Conservation (phyloP, 2,888 invertebrate genomes). For the Argyresthia albistria region DNA sequence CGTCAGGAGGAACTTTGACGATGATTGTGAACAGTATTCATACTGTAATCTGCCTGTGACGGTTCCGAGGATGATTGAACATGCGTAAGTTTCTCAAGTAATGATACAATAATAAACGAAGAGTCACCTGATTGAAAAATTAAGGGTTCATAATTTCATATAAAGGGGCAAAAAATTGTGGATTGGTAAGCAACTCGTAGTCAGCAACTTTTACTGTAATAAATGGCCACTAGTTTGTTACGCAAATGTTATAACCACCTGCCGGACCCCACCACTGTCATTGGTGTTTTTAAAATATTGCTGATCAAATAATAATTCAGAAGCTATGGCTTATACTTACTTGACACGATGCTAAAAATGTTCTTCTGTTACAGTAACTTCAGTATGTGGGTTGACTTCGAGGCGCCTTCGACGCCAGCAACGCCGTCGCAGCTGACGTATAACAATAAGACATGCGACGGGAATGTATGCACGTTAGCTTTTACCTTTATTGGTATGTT, state of each 20-base stretch:
- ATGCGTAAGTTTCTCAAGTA: constrained; percentile 2
- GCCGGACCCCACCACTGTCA: too few relatives aligned
- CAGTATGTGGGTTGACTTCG: constrained; percentile 6
- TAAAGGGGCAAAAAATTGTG: background rate
- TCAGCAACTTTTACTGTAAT: too few relatives aligned
- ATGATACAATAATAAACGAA: background rate
- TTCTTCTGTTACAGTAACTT: background rate
- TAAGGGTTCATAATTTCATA: too few relatives aligned
- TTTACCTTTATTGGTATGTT: constrained; percentile 4
- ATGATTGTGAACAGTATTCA: constrained; percentile 35
- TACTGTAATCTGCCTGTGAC: constrained; percentile 35
- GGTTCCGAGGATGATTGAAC: constrained; percentile 3
- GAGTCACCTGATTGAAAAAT: background rate
- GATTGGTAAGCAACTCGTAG: background rate
- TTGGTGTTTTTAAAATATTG: background rate
- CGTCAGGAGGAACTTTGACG: constrained; percentile 2
- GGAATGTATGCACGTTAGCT: background rate
- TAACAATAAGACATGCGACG: background rate
- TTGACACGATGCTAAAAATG: background rate
- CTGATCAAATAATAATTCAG: background rate
- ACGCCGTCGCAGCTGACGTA: background rate
- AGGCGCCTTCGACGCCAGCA: background rate
- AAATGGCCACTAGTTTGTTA: too few relatives aligned
- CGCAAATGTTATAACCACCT: too few relatives aligned
- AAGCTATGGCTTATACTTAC: background rate